Base-by-base conservation (phyloP, 2,113 vertebrate species). In the Neolamprologus falcicula region DNA sequence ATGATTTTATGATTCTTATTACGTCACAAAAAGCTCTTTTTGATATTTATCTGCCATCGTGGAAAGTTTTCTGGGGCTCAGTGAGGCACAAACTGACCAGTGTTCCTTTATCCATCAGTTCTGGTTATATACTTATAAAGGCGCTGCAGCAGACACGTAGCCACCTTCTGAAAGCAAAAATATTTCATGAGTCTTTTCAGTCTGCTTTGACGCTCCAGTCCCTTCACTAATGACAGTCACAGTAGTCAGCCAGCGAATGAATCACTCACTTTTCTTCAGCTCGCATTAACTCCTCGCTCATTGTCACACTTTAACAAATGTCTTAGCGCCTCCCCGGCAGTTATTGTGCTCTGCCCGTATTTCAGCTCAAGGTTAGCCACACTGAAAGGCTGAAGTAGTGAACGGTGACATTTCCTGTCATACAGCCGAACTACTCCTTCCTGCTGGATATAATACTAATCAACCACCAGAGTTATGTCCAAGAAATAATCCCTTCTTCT, bases 331-430 rank as follows among this genome's bases (percentile, higher is more conserved):
- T n/a, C 28, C n/a, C 61, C 73, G 8, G 33, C 59, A 83, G 85
- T 63, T 83, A 83, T 66, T 85, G 83, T 68, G 54, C 61, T 53
- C 78, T 52, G 24, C 28, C 21, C 35, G 52, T 50, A 61, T 71
- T 35, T 42, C 16, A 19, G 61, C 86, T 93, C 88, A 90, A 90
- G 88, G 89, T 87, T 71, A 80, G 80, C 63, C 37, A 11, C 37
- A 3, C 9, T 59, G 80, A 90, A 84, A 45, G 59, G 12, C 73
- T 63, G 54, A 61, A 82, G 79, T 19, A 55, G 53, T 47, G 55
- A 89, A 89, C 54, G 40, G 66, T 61, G 57, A 80, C 76, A 6
- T 82, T 68, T 7, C 50, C 71, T 80, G 80, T 54, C 28, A 79
- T 55, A 33, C 68, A 59, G 28, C 66, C 24, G 26, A 50, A 87